Conservation (phyloP, 2,888 invertebrate species). For the Apamea epomidion region DNA sequence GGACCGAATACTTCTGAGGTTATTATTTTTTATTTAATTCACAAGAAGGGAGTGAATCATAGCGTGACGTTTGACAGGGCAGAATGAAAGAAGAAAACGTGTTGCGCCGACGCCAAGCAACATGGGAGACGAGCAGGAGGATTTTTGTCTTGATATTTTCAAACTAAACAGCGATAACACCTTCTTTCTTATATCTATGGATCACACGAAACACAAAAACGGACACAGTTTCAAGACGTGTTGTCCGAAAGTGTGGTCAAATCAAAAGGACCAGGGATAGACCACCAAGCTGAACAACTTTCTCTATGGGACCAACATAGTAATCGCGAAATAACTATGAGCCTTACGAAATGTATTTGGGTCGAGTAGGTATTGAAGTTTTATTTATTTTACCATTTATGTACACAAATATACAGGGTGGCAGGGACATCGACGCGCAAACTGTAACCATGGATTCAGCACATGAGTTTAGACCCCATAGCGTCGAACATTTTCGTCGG, state of each 20-base stretch:
- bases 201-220: not conserved
- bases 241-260: not conserved
- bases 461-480: too few species aligned
- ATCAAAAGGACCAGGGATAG: not conserved
- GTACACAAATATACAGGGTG: too few species aligned
- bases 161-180: not conserved
- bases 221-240: not conserved
- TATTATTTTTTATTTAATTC: not conserved
- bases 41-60: not conserved
- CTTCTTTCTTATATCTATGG: too few species aligned
- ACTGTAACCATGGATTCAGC: too few species aligned
- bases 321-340: not conserved
- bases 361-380: too few species aligned
- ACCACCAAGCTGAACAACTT: not conserved
- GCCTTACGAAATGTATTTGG: too few species aligned
- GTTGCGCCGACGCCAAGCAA: too few species aligned
- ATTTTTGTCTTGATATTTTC: not conserved
- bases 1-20: not conserved
- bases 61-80: not conserved
- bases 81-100: not conserved
- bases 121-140: too few species aligned
- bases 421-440: too few species aligned
- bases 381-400: too few species aligned
- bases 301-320: not conserved
- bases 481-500: too few species aligned